A percentile compares a stretch with the other conserved stretches of the same genome.
Evolutionary conservation across 2,797 vertebrate genomes (phyloP).

Genomic region (Hippopotamyrus pictus): DNA sequence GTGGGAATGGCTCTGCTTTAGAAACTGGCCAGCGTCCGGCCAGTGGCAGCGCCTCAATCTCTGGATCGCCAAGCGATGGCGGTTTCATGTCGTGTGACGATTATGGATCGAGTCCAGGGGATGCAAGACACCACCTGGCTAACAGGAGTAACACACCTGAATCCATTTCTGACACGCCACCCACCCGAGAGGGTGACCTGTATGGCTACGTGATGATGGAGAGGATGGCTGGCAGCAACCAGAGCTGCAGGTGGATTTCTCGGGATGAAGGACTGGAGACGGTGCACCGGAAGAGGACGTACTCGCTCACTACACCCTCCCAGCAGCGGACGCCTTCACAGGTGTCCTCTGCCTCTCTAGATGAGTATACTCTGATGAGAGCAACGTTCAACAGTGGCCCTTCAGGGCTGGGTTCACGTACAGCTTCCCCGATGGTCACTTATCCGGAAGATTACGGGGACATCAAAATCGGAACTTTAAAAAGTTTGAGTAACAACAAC

Average conservation of each 20-base stretch:
- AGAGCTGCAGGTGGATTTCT: slow-evolving; percentile 46
- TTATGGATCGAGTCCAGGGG: slow-evolving; percentile 68
- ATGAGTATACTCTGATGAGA: slow-evolving; percentile 89
- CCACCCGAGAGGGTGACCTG: slow-evolving; percentile 50
- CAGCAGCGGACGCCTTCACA: slow-evolving; percentile 64
- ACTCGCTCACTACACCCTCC: slow-evolving; percentile 81
- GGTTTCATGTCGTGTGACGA: slow-evolving; percentile 76
- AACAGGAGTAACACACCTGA: slow-evolving; percentile 84
- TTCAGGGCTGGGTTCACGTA: slow-evolving; percentile 67
- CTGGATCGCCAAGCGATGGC: slow-evolving; percentile 82
- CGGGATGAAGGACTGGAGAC: slow-evolving; percentile 49
- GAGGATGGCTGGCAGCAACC: slow-evolving; percentile 47
- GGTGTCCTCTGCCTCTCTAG: slow-evolving; percentile 79
- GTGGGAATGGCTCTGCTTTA: slow-evolving; percentile 63
- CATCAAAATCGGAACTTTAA: slow-evolving; percentile 66
- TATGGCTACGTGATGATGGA: slow-evolving; percentile 85
- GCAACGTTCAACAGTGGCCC: slow-evolving; percentile 77
- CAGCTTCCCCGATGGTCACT: slow-evolving; percentile 73
- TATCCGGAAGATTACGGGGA: slow-evolving; percentile 86
- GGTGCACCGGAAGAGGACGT: slow-evolving; percentile 67
- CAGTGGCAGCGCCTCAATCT: slow-evolving; percentile 69
- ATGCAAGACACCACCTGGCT: slow-evolving; percentile 49
- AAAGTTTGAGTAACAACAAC: slow-evolving; percentile 51
- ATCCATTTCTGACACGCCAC: slow-evolving; percentile 79
- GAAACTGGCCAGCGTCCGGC: slow-evolving; percentile 57